Evolutionary conservation across 2,888 invertebrate genomes (phyloP), one percentile per base, ranked within the genome.

Genomic region (Prostheceraeus crozeri): DNA sequence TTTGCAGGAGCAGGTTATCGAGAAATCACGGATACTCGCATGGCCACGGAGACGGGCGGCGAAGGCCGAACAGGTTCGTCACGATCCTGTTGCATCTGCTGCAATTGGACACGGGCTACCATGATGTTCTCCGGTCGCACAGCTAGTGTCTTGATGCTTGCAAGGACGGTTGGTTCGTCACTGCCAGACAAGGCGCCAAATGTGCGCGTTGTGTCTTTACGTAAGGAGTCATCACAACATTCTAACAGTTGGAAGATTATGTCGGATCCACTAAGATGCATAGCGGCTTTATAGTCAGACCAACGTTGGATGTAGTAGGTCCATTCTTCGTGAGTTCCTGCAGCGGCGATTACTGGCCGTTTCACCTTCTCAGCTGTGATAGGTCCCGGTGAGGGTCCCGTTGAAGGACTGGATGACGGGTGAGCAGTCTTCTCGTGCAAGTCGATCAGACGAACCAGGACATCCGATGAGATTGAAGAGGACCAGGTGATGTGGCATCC

Each of bases 171-270:
- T 14, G 57, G 52, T 27, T 56, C 63, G n/a, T 58, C 46, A 46
- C 63, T 61, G 51, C 57, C 36, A 8, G 54, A 33, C 1, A 63
- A 61, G 1, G 25, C 10, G n/a, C n/a, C n/a, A n/a, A n/a, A n/a
- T n/a, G n/a, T 40, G 40, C 74, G 35, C 68, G 71, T 74, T 74
- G 60, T 59, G 67, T 63, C 35, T 25, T 52, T 59, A 3, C 16
- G 16, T 8, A 4, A 6, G n/a, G n/a, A 14, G n/a, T 48, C 23
- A 19, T 48, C 23, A 14, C 14, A 19, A 28, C 48, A 48, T 21
- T 48, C 16, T 23, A 48, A 14, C 10, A 19, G 23, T 21, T 48
- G 48, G 23, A 48, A 11, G 19, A 53, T 28, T 11, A n/a, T n/a
- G 10, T 53, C 54, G 21, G 11, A 27, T n/a, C 51, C 51, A 27